Evolutionary conservation across 1,140 invertebrate genomes (phyloP).

Genomic region (Lordiphosa mommai): DNA sequence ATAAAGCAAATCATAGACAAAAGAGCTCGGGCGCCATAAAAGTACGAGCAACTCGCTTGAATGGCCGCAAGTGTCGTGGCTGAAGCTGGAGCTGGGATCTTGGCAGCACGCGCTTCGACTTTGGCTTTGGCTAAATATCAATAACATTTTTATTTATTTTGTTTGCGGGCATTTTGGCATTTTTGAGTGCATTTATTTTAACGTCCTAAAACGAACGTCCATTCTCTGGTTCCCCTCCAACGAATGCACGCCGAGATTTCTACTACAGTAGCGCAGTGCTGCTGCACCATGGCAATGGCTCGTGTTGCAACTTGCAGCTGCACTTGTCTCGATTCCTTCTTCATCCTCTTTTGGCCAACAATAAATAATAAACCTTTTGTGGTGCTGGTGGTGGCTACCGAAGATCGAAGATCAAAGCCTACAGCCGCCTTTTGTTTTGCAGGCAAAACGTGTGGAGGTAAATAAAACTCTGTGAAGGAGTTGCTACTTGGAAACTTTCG

Average conservation of each 20-base stretch:
- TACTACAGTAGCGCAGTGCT: constrained; percentile 34
- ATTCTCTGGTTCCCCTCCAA: constrained; percentile 16
- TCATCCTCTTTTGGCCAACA: constrained; percentile 46
- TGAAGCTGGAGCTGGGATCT: constrained; percentile 55
- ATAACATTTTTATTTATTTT: constrained; percentile 78
- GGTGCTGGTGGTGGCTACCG: constrained; percentile 72
- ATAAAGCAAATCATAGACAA: constrained; percentile 72
- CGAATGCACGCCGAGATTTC: constrained; percentile 59
- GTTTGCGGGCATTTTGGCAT: constrained; percentile 75
- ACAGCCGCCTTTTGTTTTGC: constrained; percentile 61
- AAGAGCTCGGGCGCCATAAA: constrained; percentile 55
- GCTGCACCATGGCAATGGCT: constrained; percentile 34
- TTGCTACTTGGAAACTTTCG: constrained; percentile 52
- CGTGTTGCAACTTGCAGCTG: constrained; percentile 48
- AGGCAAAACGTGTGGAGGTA: constrained; percentile 6
- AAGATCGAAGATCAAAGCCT: constrained; percentile 64
- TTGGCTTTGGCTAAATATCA: constrained; percentile 65
- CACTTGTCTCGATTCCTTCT: constrained; percentile 51
- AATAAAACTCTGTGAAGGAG: constrained; percentile 17
- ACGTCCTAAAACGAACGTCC: constrained; percentile 55
- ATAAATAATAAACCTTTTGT: constrained; percentile 78
- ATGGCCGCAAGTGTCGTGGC: constrained; percentile 53
- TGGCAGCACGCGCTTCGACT: not conserved
- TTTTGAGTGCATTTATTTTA: constrained; percentile 77
- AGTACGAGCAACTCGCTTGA: constrained; percentile 29